A percentile compares a stretch with the other conserved stretches of the same genome.
phyloP scores from a whole-genome alignment of 2,797 vertebrate genomes.

The Harpagifer antarcticus region DNA sequence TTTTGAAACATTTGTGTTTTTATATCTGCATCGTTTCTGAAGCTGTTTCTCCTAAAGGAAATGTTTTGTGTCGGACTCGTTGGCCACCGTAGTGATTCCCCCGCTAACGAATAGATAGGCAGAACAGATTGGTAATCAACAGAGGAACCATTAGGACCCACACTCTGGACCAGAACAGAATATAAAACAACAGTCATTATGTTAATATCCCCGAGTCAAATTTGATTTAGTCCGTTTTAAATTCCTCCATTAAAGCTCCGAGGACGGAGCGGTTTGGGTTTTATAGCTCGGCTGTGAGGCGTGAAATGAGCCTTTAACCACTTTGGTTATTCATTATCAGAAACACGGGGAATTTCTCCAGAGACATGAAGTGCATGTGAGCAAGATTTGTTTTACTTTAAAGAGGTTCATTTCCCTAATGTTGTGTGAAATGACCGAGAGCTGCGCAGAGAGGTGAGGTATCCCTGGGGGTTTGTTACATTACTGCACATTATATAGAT shows the following conservation, averaged over 20 bases:
- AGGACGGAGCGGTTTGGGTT: constrained; percentile 15
- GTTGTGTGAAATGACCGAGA: background rate
- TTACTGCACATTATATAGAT: background rate
- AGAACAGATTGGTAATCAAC: constrained; percentile 43
- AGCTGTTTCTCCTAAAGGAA: no score
- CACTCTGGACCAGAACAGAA: constrained; percentile 16
- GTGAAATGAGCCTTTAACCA: constrained; percentile 47
- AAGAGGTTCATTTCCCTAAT: constrained; percentile 6
- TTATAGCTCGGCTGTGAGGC: constrained; percentile 23
- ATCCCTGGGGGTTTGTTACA: background rate
- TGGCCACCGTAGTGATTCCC: background rate
- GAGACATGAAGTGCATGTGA: background rate
- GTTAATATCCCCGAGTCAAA: constrained; percentile 27
- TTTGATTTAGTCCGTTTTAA: constrained; percentile 45
- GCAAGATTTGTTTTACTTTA: constrained; percentile 12
- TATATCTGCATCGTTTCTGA: no score
- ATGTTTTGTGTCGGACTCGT: no score
- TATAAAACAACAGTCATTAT: constrained; percentile 27
- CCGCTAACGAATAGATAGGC: background rate
- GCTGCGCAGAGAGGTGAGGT: background rate
- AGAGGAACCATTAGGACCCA: constrained; percentile 1
- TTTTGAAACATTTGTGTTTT: no score
- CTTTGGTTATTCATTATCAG: constrained; percentile 27
- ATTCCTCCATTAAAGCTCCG: constrained; percentile 34
- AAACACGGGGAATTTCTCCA: background rate